A percentile compares a stretch with the other conserved stretches of the same genome.
Conservation (phyloP, 2,888 invertebrate species). For the Ypsolopha scabrella region DNA sequence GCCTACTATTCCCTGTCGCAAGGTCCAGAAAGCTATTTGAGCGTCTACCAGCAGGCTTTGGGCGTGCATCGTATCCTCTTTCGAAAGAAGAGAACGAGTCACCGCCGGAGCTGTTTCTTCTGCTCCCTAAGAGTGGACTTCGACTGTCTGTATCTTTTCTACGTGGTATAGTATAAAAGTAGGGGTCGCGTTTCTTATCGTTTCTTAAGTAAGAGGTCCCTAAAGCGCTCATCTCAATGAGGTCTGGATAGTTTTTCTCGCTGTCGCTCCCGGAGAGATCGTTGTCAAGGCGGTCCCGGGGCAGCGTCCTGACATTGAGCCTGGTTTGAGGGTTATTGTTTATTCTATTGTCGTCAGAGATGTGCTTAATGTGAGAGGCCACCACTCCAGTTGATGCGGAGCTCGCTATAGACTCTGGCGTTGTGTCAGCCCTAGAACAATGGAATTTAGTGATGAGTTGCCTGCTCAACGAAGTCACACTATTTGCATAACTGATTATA, state of each 20-base stretch:
- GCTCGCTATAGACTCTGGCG: slow-evolving; percentile 66
- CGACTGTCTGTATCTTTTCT: slow-evolving; percentile 77
- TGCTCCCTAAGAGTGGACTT: slow-evolving; percentile 78
- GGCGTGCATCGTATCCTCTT: slow-evolving; percentile 36
- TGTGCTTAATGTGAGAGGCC: slow-evolving; percentile 47
- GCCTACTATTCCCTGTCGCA: slow-evolving; percentile 55
- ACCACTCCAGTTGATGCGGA: slow-evolving; percentile 63
- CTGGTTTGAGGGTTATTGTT: slow-evolving; percentile 47
- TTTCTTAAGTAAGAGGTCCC: slow-evolving; percentile 48
- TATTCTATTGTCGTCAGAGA: slow-evolving; percentile 46
- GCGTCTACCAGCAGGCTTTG: slow-evolving; percentile 55
- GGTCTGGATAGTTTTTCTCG: slow-evolving; percentile 69
- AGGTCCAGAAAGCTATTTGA: slow-evolving; percentile 81
- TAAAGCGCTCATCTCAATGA: slow-evolving; percentile 63
- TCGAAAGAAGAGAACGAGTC: slow-evolving; percentile 68
- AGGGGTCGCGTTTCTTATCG: slow-evolving; percentile 52
- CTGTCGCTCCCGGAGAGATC: slow-evolving; percentile 63
- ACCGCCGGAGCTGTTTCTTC: slow-evolving; percentile 79
- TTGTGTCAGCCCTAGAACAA: slow-evolving; percentile 50
- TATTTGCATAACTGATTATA: too few species aligned
- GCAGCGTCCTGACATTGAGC: slow-evolving; percentile 42
- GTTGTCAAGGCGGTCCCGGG: slow-evolving; percentile 55
- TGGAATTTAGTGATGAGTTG: slow-evolving; percentile 6
- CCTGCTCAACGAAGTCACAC: not conserved
- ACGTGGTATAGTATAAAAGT: slow-evolving; percentile 77